phyloP scores from a whole-genome alignment of 1,140 invertebrate species.

The Hermetia illucens region DNA sequence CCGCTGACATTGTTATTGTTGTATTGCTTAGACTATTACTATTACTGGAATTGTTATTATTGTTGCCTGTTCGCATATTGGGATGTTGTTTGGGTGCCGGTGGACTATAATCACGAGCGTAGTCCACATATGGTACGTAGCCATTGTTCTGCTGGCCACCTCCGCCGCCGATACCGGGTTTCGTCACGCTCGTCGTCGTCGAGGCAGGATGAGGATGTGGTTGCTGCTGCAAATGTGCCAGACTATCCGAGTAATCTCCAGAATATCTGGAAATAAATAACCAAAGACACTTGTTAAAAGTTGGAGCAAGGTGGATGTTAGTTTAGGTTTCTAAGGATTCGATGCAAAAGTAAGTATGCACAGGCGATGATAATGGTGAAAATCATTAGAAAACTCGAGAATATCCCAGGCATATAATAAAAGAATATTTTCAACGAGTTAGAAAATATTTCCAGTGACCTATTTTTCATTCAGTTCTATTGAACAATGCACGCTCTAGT shows the following conservation, averaged over 20 bases:
- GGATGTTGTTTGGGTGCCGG: constrained; percentile 34
- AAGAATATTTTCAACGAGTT: constrained; percentile 1
- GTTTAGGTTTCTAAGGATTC: neutral
- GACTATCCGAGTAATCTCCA: constrained; percentile 66
- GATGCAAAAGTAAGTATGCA: too few relatives aligned
- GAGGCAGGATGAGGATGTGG: too few relatives aligned
- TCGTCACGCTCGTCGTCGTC: constrained; percentile 20
- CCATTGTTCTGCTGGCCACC: constrained; percentile 69
- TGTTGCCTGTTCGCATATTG: constrained; percentile 27
- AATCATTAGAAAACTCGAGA: constrained; percentile 17
- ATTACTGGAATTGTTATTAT: constrained; percentile 18
- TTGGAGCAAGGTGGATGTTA: too few relatives aligned
- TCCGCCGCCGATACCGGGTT: constrained; percentile 20
- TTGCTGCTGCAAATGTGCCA: constrained; percentile 33
- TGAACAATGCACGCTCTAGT: too few relatives aligned
- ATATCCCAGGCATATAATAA: constrained; percentile 24
- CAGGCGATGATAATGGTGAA: too few relatives aligned
- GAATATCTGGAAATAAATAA: constrained; percentile 55
- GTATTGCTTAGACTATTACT: neutral
- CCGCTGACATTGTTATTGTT: neutral
- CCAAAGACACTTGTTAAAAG: too few relatives aligned
- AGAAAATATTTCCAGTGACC: too few relatives aligned
- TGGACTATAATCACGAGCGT: constrained; percentile 69
- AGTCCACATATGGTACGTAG: constrained; percentile 80
- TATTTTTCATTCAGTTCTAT: too few relatives aligned